These are phyloP conservation scores for Phortica magna DNA, from an alignment of 2,888 invertebrate genomes.

Conservation along the genomic window DNA sequence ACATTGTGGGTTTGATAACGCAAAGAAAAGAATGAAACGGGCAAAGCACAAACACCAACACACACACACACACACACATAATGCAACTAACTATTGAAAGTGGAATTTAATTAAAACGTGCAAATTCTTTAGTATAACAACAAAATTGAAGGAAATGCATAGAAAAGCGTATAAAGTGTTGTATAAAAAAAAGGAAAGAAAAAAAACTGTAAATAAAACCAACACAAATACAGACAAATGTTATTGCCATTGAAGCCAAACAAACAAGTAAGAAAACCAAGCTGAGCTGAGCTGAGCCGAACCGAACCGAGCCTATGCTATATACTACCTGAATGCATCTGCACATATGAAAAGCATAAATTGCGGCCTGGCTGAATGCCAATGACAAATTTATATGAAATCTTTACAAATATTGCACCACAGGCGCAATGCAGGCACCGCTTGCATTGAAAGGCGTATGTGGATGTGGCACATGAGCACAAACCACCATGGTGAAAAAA, in stretches of 20 bases:
- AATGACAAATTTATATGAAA: slow-evolving; percentile 69
- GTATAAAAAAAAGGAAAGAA: too few relatives aligned
- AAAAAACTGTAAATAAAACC: slow-evolving; percentile 2
- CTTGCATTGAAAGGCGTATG: neutral
- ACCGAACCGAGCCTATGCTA: neutral
- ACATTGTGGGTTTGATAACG: neutral
- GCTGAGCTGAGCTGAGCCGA: slow-evolving; percentile 16
- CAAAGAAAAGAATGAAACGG: slow-evolving; percentile 2
- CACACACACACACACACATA: neutral
- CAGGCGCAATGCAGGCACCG: neutral
- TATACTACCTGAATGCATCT: slow-evolving; percentile 35
- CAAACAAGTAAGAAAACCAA: neutral
- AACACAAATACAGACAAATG: too few relatives aligned
- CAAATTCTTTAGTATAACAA: slow-evolving; percentile 27
- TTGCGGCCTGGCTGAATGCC: slow-evolving; percentile 58
- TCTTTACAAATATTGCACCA: neutral
- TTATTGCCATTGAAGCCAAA: neutral
- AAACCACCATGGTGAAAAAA: neutral
- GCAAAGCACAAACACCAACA: neutral
- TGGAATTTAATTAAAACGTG: slow-evolving; percentile 34
- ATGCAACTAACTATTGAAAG: slow-evolving; percentile 21
- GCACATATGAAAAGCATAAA: slow-evolving; percentile 14
- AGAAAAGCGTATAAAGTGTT: too few relatives aligned
- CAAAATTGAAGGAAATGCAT: neutral
- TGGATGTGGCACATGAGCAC: too few relatives aligned